Base-by-base conservation (phyloP, 1,140 invertebrate species). In the Charaxes varanes region DNA sequence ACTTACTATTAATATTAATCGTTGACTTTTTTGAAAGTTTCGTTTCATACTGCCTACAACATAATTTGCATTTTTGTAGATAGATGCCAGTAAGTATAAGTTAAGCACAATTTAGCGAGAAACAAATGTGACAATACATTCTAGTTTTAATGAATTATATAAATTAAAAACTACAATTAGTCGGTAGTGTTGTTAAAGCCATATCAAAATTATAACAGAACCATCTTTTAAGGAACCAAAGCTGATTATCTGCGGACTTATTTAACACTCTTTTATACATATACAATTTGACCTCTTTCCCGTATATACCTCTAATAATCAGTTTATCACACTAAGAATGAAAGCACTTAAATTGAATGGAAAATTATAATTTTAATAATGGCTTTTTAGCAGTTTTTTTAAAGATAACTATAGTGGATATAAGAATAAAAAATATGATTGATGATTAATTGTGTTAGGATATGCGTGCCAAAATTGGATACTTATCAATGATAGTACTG, bases 61-160 rank as follows among this genome's bases (percentile, higher is more conserved):
- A 4, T 11, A 1, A 18, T 18, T 31, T 18, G 28, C 28, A 31
- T 31, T 31, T 30, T 17, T 31, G 28, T 31, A 31, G 28, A 31
- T 31, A 31, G 28, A 31, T 31, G 18, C 36, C 24, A 31, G 14
- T 33, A 26, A 49, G 34, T 32, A 37, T 37, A 43, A 14, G 16
- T 43, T 32, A 16, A 51, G 53, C 57, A 64, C 51, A 64, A 61
- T 50, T 53, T 56, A 59, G 56, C 41, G 38, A 49, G 49, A 63
- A 53, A 57, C 46, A 62, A 58, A 53, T 49, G 55, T 51, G 72
- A 77, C 72, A 77, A 77, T 77, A 77, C 68, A 54, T 66, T 63
- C 5, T 49, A 50, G 35, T 27, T 13, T 38, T 46, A 38, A 46
- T 45, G 32, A 28, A 14, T 31, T 17, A n/a, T 31, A 17, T 2